Evolutionary conservation across 2,113 vertebrate species (phyloP).

Genomic region (Herpetotheres cachinnans): DNA sequence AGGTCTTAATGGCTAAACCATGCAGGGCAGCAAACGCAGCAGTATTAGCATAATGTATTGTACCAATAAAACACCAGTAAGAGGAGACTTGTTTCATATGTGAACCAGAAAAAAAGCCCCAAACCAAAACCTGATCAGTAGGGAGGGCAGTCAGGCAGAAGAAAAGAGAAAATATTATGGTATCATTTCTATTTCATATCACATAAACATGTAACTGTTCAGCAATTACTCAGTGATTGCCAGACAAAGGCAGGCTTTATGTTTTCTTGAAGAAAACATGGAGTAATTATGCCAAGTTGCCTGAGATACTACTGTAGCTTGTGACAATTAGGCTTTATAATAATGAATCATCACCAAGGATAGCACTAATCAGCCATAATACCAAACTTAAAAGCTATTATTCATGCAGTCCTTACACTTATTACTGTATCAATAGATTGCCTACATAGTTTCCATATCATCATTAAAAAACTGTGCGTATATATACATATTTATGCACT

Average conservation of each 20-base stretch:
- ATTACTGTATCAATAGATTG: neutral
- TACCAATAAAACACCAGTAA: neutral
- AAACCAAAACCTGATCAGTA: neutral
- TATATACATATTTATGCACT: neutral
- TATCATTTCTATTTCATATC: neutral
- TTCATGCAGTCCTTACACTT: neutral
- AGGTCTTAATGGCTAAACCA: neutral
- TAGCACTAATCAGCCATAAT: neutral
- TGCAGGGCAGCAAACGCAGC: neutral
- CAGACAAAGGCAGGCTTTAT: slow-evolving; percentile 27
- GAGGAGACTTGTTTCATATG: neutral
- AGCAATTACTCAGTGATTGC: neutral
- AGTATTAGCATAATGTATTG: neutral
- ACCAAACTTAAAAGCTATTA: neutral
- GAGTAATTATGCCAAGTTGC: slow-evolving; percentile 15
- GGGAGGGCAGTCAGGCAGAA: neutral
- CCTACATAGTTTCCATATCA: neutral
- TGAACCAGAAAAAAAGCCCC: neutral
- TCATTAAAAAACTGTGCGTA: neutral
- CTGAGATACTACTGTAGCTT: neutral
- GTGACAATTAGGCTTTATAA: neutral
- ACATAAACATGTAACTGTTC: neutral
- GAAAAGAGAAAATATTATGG: neutral
- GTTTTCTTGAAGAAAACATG: slow-evolving; percentile 5
- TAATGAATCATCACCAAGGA: slow-evolving; percentile 12